Percentiles rank a stretch among this genome's conserved stretches.
These are phyloP conservation scores for Vanacampus margaritifer DNA, from an alignment of 2,113 vertebrate species.

Conservation along the genomic window DNA sequence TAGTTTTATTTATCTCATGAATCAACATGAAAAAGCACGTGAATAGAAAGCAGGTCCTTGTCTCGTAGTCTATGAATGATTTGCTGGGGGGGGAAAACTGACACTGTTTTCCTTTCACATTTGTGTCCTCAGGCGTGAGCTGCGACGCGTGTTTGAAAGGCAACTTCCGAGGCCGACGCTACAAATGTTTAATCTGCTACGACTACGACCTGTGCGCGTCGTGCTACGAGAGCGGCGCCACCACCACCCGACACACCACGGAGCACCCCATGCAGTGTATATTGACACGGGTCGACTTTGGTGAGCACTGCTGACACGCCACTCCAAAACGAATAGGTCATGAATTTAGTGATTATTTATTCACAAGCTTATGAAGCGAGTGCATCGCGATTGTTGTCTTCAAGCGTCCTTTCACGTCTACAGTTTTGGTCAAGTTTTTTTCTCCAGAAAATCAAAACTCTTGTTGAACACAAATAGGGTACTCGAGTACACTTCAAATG, in stretches of 20 bases:
- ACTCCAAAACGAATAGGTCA: not conserved
- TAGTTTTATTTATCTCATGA: not conserved
- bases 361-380: too few relatives aligned
- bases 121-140: constrained; percentile 88
- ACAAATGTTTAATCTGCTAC: constrained; percentile 99
- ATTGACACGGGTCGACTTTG: constrained; percentile 98
- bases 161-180: constrained; percentile 95
- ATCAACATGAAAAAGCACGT: not conserved
- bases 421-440: too few relatives aligned
- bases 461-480: too few relatives aligned
- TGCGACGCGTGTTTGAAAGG: constrained; percentile 99
- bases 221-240: constrained; percentile 98
- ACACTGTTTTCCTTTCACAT: not conserved
- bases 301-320: constrained; percentile 72
- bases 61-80: not conserved
- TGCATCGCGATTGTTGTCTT: too few relatives aligned
- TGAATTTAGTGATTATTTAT: too few relatives aligned
- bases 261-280: constrained; percentile 99
- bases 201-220: constrained; percentile 98
- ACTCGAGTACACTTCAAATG: too few relatives aligned
- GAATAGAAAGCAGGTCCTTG: not conserved
- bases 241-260: constrained; percentile 96
- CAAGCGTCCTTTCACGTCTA: too few relatives aligned
- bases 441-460: too few relatives aligned
- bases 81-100: not conserved